Evolutionary conservation across 2,888 invertebrate species (phyloP).

Genomic region (Molorchus minor): DNA sequence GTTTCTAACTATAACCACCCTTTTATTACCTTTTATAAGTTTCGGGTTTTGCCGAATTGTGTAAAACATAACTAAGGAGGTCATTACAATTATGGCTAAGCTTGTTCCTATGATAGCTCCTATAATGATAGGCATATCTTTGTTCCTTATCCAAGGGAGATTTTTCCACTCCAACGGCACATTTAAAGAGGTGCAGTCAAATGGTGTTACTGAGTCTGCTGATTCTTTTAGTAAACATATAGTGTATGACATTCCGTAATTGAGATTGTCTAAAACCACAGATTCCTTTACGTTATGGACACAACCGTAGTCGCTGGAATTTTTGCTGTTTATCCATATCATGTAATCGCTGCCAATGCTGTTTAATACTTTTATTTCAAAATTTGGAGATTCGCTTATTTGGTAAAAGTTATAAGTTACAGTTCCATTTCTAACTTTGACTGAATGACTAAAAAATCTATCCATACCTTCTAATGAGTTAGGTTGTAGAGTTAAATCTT

Average conservation of each 20-base stretch:
- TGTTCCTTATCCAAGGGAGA: constrained; percentile 30
- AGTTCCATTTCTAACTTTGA: constrained; percentile 26
- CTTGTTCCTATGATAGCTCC: constrained; percentile 9
- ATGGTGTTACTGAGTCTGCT: constrained; percentile 27
- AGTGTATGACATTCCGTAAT: constrained; percentile 21
- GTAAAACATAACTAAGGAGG: constrained; percentile 14
- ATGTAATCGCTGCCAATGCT: constrained; percentile 19
- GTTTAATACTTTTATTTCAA: constrained; percentile 26
- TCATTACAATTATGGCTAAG: constrained; percentile 11
- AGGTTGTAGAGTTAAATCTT: neutral
- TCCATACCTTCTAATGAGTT: constrained; percentile 1
- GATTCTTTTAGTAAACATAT: constrained; percentile 26
- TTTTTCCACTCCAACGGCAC: constrained; percentile 25
- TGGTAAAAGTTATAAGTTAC: constrained; percentile 29
- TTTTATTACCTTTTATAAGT: constrained; percentile 24
- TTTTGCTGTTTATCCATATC: constrained; percentile 29
- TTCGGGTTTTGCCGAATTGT: constrained; percentile 28
- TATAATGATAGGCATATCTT: constrained; percentile 23
- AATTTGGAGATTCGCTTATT: constrained; percentile 28
- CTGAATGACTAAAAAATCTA: constrained; percentile 22
- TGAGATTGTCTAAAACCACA: constrained; percentile 15
- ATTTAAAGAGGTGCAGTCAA: constrained; percentile 31
- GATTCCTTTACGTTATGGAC: constrained; percentile 22
- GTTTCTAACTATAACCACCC: constrained; percentile 15
- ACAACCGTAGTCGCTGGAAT: constrained; percentile 29